Percentiles rank a stretch among this genome's conserved stretches.
These are phyloP conservation scores for Nomada fabriciana DNA, from an alignment of 2,888 invertebrate species.

Conservation along the genomic window DNA sequence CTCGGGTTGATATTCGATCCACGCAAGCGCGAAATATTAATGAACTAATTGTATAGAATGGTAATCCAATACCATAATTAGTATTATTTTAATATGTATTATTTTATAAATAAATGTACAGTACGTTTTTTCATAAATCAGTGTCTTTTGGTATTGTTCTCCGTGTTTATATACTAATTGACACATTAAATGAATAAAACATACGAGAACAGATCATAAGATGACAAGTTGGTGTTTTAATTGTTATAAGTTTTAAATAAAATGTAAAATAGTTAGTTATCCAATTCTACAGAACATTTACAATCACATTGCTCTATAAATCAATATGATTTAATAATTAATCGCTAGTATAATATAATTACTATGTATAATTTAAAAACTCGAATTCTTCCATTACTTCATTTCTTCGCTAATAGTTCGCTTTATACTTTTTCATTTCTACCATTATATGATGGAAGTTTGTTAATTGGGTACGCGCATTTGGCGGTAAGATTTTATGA, in stretches of 20 bases:
- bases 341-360: not conserved
- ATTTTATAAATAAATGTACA: constrained; percentile 83
- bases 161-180: not conserved
- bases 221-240: constrained; percentile 15
- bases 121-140: constrained; percentile 72
- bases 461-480: constrained; percentile 94
- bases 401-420: constrained; percentile 89
- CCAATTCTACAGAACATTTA: constrained; percentile 5
- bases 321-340: not conserved
- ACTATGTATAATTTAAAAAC: not conserved
- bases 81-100: constrained; percentile 70
- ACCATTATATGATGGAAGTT: constrained; percentile 99
- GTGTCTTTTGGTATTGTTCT: not conserved
- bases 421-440: constrained; percentile 99
- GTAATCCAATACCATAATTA: constrained; percentile 63
- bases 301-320: not conserved
- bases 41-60: constrained; percentile 66
- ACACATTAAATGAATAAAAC: not conserved
- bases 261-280: not conserved
- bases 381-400: not conserved
- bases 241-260: constrained; percentile 23
- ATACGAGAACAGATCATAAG: not conserved
- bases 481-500: constrained; percentile 95
- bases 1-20: constrained; percentile 14
- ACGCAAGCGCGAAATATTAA: constrained; percentile 41